Evolutionary conservation across 2,797 vertebrate genomes (phyloP), one percentile per base, ranked within the genome.

Genomic region (Pseudochirops corinnae): DNA sequence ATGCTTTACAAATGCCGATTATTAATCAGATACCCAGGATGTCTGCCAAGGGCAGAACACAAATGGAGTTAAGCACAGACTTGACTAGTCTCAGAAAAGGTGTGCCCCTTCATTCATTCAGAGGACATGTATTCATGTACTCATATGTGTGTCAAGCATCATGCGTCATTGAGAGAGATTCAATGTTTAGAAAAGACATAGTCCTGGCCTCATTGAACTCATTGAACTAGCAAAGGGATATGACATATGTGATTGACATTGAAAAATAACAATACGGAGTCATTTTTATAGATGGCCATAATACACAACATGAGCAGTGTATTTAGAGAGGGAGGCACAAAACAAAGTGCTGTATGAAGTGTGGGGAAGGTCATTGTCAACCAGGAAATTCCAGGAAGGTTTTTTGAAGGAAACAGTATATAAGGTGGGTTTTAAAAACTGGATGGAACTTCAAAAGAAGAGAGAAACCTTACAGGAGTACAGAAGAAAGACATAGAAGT

Each of bases 21-120:
- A 87, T 87, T 91, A 58, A 95, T 93, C 94, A 96, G 52, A 92
- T 21, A 18, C 67, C 62, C 62, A 56, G 53, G 21, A 52, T 74
- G 96, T 96, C 95, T 90, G 95, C 55, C 90, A 52, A 58, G 87
- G 55, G 93, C 21, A 92, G 46, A 87, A 39, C 39, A 87, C 39
- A 87, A 39, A 26, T 46, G 39, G 74, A 50, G 39, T 50, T 26
- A 87, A 87, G 21, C 39, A 87, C 39, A 82, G 74, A 82, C 39
- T 82, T 82, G 74, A 46, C 74, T 87, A 11, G 74, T 5, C 74
- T 87, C 67, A 39, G 62, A 46, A 82, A 82, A 82, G 67, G n/a
- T 46, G 67, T 82, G n/a, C n/a, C 67, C 67, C n/a, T 82, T 82
- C 67, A 82, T 46, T 82, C 67, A 82, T 82, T 82, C 67, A 82